Base-by-base conservation (phyloP, 2,113 vertebrate genomes). In the Odontophorus gujanensis region DNA sequence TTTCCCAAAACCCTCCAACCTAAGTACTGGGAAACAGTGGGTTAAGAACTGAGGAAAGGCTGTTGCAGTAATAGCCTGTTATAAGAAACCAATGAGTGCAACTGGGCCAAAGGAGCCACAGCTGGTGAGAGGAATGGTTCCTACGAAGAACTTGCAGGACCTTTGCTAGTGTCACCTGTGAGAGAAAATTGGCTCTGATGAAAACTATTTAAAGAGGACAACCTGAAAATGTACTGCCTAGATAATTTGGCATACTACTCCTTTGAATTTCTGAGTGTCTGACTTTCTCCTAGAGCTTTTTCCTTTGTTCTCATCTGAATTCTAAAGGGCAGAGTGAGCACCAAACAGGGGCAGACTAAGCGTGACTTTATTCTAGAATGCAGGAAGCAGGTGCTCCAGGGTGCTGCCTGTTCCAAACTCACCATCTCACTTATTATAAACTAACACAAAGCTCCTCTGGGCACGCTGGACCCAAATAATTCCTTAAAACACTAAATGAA, bases 401-500 rank as follows among this genome's bases (percentile, higher is more conserved):
- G 89, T 22, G 68, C 89, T 95, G 73, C 72, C 61, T 83, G 63
- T 34, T 91, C 85, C 94, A 85, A 79, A 48, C 50, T 87, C 79
- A 43, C 40, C 83, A 75, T 80, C 71, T 93, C 76, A 63, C 83
- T 93, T 93, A 76, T 78, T 91, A 69, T 53, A 91, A 89, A 85
- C 93, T 36, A 95, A 34, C 73, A 81, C 58, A 75, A 87, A 89
- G 34, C 43, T 95, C 89, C 91, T 59, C 74, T 48, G 59, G 96
- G 74, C 32, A 73, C 2, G 11, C 51, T 81, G 81, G 69, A 84
- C 94, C 65, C 51, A 73, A 91, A 91, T 62, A 95, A 93, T 88
- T 83, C 79, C 73, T 92, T 88, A 96, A 85, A 97, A 96, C 32
- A 62, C 66, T 86, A 96, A 96, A 97, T 97, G 28, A 97, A 92